Evolutionary conservation across 2,888 invertebrate genomes (phyloP).

Genomic region (Patella depressa): DNA sequence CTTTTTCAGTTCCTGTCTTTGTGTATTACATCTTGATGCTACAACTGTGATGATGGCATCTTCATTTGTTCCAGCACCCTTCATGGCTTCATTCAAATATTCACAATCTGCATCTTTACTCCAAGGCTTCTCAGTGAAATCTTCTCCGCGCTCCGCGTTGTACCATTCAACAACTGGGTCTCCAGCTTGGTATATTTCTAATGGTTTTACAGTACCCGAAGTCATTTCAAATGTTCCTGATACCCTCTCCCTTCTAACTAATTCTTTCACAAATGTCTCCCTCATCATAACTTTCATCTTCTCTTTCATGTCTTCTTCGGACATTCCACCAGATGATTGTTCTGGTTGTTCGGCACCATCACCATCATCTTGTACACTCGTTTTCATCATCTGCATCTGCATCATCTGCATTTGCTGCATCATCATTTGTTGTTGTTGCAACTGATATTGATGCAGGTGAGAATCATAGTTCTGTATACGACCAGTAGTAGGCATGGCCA

Average conservation of each 20-base stretch:
- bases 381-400: conserved; percentile 9
- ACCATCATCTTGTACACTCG: neutral
- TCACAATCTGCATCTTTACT: conserved; percentile 58
- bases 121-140: conserved; percentile 51
- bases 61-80: conserved; percentile 81
- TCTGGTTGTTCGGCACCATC: neutral
- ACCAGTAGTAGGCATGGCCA: conserved; percentile 31
- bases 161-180: conserved; percentile 57
- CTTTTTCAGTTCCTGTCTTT: conserved; percentile 85
- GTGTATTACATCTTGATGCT: conserved; percentile 85
- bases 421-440: conserved; percentile 36
- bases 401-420: conserved; percentile 25
- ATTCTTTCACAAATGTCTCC: conserved; percentile 55
- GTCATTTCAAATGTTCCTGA: conserved; percentile 66
- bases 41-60: conserved; percentile 88
- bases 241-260: conserved; percentile 54
- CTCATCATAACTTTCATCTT: conserved; percentile 51
- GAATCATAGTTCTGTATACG: conserved; percentile 36
- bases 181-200: conserved; percentile 45
- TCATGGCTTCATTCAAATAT: conserved; percentile 62
- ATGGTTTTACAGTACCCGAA: conserved; percentile 57
- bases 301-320: conserved; percentile 30
- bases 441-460: conserved; percentile 33
- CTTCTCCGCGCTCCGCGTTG: conserved; percentile 29
- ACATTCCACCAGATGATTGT: conserved; percentile 6